Conservation (phyloP, 2,797 vertebrate species). For the Gouania willdenowi region DNA sequence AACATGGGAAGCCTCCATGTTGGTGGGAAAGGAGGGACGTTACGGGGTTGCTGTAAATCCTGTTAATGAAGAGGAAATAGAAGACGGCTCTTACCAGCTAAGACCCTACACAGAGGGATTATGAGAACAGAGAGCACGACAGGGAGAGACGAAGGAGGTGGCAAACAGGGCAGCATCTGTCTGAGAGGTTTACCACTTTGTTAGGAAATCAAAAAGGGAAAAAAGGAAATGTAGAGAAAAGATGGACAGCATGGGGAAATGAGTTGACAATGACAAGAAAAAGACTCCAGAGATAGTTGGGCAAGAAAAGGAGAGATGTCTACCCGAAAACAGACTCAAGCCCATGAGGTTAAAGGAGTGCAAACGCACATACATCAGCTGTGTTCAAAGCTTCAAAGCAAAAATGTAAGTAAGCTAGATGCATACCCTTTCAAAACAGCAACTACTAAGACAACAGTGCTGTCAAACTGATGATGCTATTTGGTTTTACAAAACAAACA, state of each 20-base stretch:
- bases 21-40: conserved; percentile 38
- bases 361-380: conserved; percentile 3
- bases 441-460: conserved; percentile 4
- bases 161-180: conserved; percentile 17
- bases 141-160: conserved; percentile 34
- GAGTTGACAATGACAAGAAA: not conserved
- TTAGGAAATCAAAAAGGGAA: conserved; percentile 26
- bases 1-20: conserved; percentile 20
- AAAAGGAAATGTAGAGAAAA: not conserved
- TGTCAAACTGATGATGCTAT: not conserved
- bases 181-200: conserved; percentile 21
- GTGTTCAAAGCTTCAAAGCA: conserved; percentile 1
- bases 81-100: conserved; percentile 56
- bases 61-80: conserved; percentile 54
- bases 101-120: conserved; percentile 56
- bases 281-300: conserved; percentile 6
- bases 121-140: conserved; percentile 42
- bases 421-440: conserved; percentile 1
- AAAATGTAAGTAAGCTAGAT: conserved; percentile 13
- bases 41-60: conserved; percentile 53
- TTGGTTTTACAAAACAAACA: not conserved
- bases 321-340: conserved; percentile 15
- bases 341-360: conserved; percentile 4
- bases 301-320: conserved; percentile 5
- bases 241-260: not conserved